Evolutionary conservation across 2,888 invertebrate species (phyloP), one percentile per base, ranked within the genome.

Genomic region (Nesidiocoris tenuis): DNA sequence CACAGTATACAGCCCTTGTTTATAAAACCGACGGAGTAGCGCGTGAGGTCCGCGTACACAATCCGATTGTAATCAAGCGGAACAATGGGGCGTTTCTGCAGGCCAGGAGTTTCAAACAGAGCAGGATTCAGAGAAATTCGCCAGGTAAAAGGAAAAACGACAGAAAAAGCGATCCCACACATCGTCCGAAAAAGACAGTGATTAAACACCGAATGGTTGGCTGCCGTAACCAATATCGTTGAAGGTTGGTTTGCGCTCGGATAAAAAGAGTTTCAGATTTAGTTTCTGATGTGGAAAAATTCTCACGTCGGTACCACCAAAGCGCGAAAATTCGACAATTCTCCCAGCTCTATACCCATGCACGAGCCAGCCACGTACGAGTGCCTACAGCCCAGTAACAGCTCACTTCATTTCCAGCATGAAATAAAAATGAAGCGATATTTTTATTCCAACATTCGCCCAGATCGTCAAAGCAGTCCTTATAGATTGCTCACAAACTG

Each of bases 31-130:
- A n/a, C 5, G 67, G 7, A 12, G 7, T 0, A 1, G 16, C 7
- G 2, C 67, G 67, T 22, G 39, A 19, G 56, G 67, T 21, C 56
- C 56, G 21, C 39, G 39, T 39, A 39, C 56, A 67, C 67, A 56
- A 19, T 23, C 55, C 67, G 67, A 67, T 67, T 67, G 67, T 67
- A 67, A 67, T 67, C 67, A 67, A 67, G 56, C 2, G 67, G 21
- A 55, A 67, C 67, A 67, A 67, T 22, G 23, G 67, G 55, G 67
- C 55, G 39, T 67, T 22, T 56, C 55, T 21, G 54, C 17, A 24
- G 18, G 3, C 5, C 39, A 39, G 39, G 39, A 3, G 39, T 39
- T 39, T 39, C 39, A 39, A 39, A 39, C 39, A 39, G 12, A 3
- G 39, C 39, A 39, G 39, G 39, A 39, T 7, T 39, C 39, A 12